Percentiles rank a stretch among this genome's conserved stretches.
Evolutionary conservation across 2,797 vertebrate genomes (phyloP).

Genomic region (Cuniculus paca): DNA sequence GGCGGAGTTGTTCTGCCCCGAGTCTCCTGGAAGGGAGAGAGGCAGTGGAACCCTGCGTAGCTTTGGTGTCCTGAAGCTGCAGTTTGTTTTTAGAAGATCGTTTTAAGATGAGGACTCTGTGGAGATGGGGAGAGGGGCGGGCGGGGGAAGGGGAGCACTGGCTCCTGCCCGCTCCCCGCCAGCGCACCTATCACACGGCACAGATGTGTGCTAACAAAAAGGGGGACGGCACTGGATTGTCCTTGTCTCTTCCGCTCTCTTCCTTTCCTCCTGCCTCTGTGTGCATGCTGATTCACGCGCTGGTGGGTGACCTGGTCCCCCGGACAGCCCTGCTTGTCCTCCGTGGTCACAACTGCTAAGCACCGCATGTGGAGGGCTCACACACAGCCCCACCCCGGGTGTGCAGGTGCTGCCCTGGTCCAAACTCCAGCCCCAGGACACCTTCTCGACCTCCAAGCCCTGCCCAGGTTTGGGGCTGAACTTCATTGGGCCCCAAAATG

Average conservation of each 20-base stretch:
- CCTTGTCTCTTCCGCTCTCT: not conserved
- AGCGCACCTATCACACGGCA: not conserved
- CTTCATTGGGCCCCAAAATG: not conserved
- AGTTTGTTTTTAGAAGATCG: not conserved
- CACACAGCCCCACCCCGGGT: not conserved
- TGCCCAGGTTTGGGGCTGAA: not conserved
- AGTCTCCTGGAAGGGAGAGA: not conserved
- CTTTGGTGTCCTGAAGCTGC: not conserved
- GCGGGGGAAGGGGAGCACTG: too few species aligned
- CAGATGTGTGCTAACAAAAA: not conserved
- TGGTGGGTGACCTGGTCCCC: not conserved
- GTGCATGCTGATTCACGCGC: fast-evolving
- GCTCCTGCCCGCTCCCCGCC: not conserved
- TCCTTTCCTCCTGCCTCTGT: not conserved
- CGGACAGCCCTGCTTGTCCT: not conserved
- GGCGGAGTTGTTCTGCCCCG: not conserved
- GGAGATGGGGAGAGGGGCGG: not conserved
- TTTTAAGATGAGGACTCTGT: not conserved
- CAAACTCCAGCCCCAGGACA: not conserved
- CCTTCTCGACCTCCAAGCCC: not conserved
- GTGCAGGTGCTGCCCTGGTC: not conserved
- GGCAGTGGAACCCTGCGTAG: not conserved
- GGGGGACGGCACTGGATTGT: not conserved
- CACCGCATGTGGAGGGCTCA: not conserved
- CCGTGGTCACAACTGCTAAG: not conserved